Conservation (phyloP, 2,113 vertebrate genomes). For the Chaetura pelagica region DNA sequence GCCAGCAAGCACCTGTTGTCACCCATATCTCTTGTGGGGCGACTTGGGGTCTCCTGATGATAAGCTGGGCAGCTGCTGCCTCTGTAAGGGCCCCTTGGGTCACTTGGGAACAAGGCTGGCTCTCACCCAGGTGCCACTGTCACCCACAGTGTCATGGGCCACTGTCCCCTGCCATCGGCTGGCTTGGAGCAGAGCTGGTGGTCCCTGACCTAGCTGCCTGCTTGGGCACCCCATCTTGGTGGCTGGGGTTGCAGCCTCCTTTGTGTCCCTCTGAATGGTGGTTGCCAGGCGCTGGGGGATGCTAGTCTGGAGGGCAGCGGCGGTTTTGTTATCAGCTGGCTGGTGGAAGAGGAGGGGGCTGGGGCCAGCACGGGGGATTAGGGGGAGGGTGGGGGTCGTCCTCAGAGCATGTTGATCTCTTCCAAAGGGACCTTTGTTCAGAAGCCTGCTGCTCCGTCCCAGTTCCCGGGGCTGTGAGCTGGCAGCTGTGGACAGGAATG, state of each 20-base stretch:
- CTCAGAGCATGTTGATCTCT: background rate
- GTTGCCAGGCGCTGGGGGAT: conserved; percentile 76
- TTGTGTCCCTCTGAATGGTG: conserved; percentile 40
- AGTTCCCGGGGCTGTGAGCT: background rate
- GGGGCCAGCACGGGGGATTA: background rate
- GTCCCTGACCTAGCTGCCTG: background rate
- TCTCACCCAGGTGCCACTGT: background rate
- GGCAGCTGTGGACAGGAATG: background rate
- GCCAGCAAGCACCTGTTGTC: background rate
- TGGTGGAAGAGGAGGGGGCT: conserved; percentile 18
- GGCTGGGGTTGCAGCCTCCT: background rate
- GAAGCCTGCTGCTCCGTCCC: background rate
- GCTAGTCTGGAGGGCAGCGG: conserved; percentile 31
- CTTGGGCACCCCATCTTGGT: background rate
- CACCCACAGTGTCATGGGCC: too few relatives aligned
- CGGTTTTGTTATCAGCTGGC: conserved; percentile 61
- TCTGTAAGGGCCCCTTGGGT: background rate
- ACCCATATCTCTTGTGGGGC: background rate
- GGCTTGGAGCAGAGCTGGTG: background rate
- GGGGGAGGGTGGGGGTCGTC: background rate
- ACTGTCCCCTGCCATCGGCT: background rate
- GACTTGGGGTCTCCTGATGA: too few relatives aligned
- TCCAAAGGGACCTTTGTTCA: conserved; percentile 54
- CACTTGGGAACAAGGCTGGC: rapidly evolving
- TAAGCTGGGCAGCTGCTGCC: background rate